phyloP scores from a whole-genome alignment of 2,113 vertebrate species.

The Jacana jacana region DNA sequence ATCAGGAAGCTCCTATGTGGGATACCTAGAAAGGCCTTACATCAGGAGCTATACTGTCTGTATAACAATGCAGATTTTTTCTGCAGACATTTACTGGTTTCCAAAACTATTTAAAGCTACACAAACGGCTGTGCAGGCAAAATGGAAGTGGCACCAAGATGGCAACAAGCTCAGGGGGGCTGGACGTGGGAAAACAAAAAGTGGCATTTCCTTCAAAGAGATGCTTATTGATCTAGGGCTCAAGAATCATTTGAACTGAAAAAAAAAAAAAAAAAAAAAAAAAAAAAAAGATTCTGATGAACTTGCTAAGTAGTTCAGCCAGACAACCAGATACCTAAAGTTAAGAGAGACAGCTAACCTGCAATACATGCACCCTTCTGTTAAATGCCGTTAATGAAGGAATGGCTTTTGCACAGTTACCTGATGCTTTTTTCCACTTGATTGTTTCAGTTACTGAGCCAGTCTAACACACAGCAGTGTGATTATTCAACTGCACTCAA shows the following conservation, averaged over 20 bases:
- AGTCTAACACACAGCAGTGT: slow-evolving; percentile 78
- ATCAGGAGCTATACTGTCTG: neutral
- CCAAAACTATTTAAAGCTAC: neutral
- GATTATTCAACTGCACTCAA: slow-evolving; percentile 86
- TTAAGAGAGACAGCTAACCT: neutral
- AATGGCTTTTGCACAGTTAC: neutral
- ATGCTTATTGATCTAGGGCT: neutral
- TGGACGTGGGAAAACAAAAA: neutral
- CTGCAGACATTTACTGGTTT: neutral
- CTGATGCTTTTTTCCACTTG: neutral
- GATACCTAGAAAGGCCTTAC: neutral
- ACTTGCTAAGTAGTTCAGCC: neutral
- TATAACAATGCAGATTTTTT: neutral
- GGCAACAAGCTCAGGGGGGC: neutral
- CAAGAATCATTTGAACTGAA: neutral
- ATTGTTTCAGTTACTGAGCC: slow-evolving; percentile 83
- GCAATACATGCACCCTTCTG: neutral
- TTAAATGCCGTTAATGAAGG: neutral
- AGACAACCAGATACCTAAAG: neutral
- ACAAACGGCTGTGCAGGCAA: neutral
- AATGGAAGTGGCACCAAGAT: neutral
- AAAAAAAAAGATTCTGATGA: neutral
- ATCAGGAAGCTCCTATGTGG: neutral
- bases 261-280: neutral
- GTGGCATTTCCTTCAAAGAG: neutral